Base-by-base conservation (phyloP, 2,797 vertebrate genomes). In the Sus cebifrons region DNA sequence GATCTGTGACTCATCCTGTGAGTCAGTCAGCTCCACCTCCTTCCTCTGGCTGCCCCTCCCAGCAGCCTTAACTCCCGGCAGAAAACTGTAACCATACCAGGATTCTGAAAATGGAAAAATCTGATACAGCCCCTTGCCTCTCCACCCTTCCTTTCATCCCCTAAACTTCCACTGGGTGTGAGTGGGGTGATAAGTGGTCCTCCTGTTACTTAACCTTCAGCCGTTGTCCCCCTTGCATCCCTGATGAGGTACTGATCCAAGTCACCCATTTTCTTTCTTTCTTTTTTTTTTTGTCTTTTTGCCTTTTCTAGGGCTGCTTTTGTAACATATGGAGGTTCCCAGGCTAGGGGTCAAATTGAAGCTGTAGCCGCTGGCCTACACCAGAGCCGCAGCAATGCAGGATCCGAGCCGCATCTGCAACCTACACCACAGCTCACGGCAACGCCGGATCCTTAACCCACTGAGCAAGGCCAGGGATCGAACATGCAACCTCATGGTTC, bases 31-130 rank as follows among this genome's bases (percentile, higher is more conserved):
- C 96, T 86, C 95, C 96, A 54, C 91, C 94, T 83, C 79, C 94
- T 95, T 96, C 95, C 86, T 81, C 86, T 79, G 20, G 81, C 93
- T 36, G 82, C 93, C 83, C 91, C 81, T 96, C 96, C 97, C 83
- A 71, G 82, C 95, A 96, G 94, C 90, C 78, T 94, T 95, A 74
- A 70, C 73, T 84, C 82, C 78, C 88, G 86, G 86, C 89, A 88
- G 78, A 92, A 92, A 96, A 77, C 88, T 90, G 86, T 84, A 89
- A 20, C 92, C 58, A 73, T 86, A 95, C 36, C 13, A 60, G 78
- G 91, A 91, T 94, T 94, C 96, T 96, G 95, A 94, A 97, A 82
- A 91, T 93, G 97, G 97, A 95, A 97, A 97, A 94, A 54, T 94
- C 44, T 83, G 86, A 79, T 84, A 21, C 1, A 81, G 86, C 27